Evolutionary conservation across 2,797 vertebrate species (phyloP), one percentile per base, ranked within the genome.

Genomic region (Phataginus tricuspis): DNA sequence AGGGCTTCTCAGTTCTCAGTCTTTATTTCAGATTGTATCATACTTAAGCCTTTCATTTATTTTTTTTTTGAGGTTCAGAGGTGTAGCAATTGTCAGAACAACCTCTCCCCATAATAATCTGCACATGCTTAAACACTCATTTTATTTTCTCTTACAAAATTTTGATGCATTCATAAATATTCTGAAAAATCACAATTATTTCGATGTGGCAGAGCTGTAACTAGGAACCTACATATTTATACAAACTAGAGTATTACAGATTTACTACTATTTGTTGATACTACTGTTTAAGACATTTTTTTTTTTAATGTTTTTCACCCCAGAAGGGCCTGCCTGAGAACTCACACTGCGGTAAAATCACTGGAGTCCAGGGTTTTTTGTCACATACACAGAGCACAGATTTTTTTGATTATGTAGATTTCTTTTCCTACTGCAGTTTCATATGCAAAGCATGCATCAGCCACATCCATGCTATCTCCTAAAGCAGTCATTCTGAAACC

Each of bases 401-500:
- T 98, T 99, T 99, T 99, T 98, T 98, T 98, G 98, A 98, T 98
- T 99, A 98, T 99, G 98, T 99, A 99, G 98, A 98, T 99, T 98
- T 98, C 96, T 98, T 97, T 98, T 93, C 98, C 96, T 98, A 98
- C 98, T 98, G 98, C 98, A 98, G 98, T 99, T 99, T 99, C 99
- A 99, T 99, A 99, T 99, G 98, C 99, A 99, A 99, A 99, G 99
- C 99, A 98, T 98, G 98, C 98, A 98, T 98, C 98, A 98, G 98
- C 98, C 98, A 98, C 98, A 98, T 98, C 98, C 98, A 98, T 98
- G 98, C 98, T 98, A 98, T 99, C 98, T 99, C 98, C 98, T 98
- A 98, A 98, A 98, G 98, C 98, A 99, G 99, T 99, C 99, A 98
- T 98, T 99, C 98, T 98, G 98, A 99, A 99, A 99, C 98, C 99